phyloP scores from a whole-genome alignment of 2,888 invertebrate species.

The Epinotia bilunana region DNA sequence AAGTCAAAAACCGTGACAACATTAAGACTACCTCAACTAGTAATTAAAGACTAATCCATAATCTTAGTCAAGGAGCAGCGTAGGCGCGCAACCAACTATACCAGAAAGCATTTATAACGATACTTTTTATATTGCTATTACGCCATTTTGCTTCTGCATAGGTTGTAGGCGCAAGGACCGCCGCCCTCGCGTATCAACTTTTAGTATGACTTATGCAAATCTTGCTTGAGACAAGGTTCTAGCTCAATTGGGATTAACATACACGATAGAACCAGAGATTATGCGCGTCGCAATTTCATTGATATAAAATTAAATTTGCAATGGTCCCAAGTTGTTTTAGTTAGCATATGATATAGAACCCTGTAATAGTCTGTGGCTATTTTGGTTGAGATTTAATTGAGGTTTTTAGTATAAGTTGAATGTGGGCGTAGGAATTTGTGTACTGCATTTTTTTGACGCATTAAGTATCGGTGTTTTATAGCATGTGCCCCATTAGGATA shows the following conservation, averaged over 20 bases:
- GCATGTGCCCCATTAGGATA: constrained; percentile 28
- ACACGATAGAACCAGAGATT: constrained; percentile 12
- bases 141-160: neutral
- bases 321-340: constrained; percentile 23
- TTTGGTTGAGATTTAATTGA: constrained; percentile 30
- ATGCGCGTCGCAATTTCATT: constrained; percentile 26
- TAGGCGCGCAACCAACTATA: constrained; percentile 48
- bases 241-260: constrained; percentile 26
- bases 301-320: constrained; percentile 18
- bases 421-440: constrained; percentile 41
- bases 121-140: neutral
- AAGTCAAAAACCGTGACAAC: constrained; percentile 31
- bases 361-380: too few species aligned
- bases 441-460: constrained; percentile 31
- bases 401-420: neutral
- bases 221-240: constrained; percentile 61
- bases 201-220: constrained; percentile 67
- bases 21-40: constrained; percentile 14
- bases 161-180: constrained; percentile 53
- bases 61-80: constrained; percentile 38
- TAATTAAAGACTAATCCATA: constrained; percentile 38
- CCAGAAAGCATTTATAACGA: neutral
- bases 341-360: constrained; percentile 28
- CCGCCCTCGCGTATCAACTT: constrained; percentile 54
- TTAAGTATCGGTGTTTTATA: constrained; percentile 21